These are phyloP conservation scores for Gallinago jamesoni DNA, from an alignment of 2,113 vertebrate genomes.

Conservation along the genomic window DNA sequence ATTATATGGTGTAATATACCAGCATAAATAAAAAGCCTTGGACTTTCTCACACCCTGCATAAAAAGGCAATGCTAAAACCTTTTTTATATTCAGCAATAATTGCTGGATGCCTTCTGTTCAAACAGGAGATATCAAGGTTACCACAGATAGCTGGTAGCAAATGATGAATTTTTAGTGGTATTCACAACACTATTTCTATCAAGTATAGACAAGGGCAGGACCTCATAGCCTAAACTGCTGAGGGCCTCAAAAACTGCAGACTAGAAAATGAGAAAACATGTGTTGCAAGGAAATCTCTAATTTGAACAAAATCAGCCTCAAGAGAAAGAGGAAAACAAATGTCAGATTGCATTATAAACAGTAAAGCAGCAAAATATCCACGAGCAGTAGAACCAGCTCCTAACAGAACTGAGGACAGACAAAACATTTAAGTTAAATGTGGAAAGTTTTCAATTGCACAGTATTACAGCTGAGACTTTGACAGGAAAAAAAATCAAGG, in stretches of 20 bases:
- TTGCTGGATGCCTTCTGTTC: slow-evolving; percentile 23
- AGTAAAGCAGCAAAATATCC: slow-evolving; percentile 11
- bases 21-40: slow-evolving; percentile 58
- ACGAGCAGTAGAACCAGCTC: not conserved
- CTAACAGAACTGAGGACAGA: not conserved
- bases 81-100: slow-evolving; percentile 10
- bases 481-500: not conserved
- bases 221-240: slow-evolving; percentile 30
- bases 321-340: slow-evolving; percentile 61
- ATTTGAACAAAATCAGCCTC: slow-evolving; percentile 58
- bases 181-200: slow-evolving; percentile 9
- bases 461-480: not conserved
- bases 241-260: slow-evolving; percentile 37
- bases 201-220: slow-evolving; percentile 52
- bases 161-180: slow-evolving; percentile 15
- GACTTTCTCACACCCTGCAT: slow-evolving; percentile 60
- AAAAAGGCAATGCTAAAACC: slow-evolving; percentile 36
- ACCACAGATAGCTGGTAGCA: slow-evolving; percentile 46
- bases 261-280: slow-evolving; percentile 51
- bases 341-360: slow-evolving; percentile 45
- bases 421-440: not conserved
- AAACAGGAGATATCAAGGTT: slow-evolving; percentile 46
- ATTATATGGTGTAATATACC: slow-evolving; percentile 57
- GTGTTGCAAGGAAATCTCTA: slow-evolving; percentile 56
- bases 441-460: not conserved